These are phyloP conservation scores for Drosophila ustulata DNA, from an alignment of 2,888 invertebrate genomes.

Conservation along the genomic window DNA sequence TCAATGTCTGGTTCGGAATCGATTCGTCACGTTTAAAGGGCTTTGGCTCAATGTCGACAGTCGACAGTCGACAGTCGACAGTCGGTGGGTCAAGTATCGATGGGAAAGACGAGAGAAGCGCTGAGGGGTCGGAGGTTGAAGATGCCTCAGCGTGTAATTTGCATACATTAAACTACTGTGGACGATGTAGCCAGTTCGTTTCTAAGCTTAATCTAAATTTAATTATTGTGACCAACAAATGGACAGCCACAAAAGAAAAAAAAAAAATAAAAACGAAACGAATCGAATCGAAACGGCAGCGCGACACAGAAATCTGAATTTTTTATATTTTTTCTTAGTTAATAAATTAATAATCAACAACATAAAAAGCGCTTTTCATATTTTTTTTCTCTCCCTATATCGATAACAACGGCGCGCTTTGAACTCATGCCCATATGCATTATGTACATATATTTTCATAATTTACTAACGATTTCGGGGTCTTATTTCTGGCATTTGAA, in stretches of 20 bases:
- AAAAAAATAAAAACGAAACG: slow-evolving; percentile 41
- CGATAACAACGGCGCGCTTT: slow-evolving; percentile 68
- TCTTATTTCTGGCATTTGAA: slow-evolving; percentile 65
- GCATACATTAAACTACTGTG: slow-evolving; percentile 80
- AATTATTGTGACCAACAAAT: slow-evolving; percentile 78
- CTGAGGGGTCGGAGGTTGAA: slow-evolving; percentile 17
- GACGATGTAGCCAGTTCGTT: slow-evolving; percentile 54
- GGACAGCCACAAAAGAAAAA: slow-evolving; percentile 39
- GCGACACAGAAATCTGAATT: slow-evolving; percentile 63
- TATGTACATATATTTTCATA: slow-evolving; percentile 81
- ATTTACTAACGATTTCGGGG: slow-evolving; percentile 77
- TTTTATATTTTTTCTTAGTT: slow-evolving; percentile 52
- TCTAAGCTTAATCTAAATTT: slow-evolving; percentile 79
- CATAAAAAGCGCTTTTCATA: slow-evolving; percentile 76
- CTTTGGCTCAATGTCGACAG: slow-evolving; percentile 61
- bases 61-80: no score
- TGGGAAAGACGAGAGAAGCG: neutral
- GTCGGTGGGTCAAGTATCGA: slow-evolving; percentile 10
- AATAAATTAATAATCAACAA: slow-evolving; percentile 80
- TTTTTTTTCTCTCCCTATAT: slow-evolving; percentile 38
- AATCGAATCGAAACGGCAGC: slow-evolving; percentile 36
- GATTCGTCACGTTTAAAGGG: slow-evolving; percentile 77
- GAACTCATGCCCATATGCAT: slow-evolving; percentile 70
- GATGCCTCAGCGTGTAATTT: slow-evolving; percentile 69
- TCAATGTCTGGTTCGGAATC: slow-evolving; percentile 74